A percentile compares a stretch with the other conserved stretches of the same genome.
phyloP scores from a whole-genome alignment of 1,140 invertebrate genomes.

The Halyomorpha halys region DNA sequence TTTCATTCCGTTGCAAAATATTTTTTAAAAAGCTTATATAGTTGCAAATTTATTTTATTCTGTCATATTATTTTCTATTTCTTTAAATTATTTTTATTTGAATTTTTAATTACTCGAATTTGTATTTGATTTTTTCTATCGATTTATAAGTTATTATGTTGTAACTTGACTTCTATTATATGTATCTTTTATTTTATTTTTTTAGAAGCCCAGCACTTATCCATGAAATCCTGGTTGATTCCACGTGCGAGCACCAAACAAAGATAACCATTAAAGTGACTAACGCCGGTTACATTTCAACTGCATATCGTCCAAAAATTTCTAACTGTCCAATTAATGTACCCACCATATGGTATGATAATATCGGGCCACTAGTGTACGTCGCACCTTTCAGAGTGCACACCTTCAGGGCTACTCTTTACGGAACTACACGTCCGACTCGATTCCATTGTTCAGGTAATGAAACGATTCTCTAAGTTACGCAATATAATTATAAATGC shows the following conservation, averaged over 20 bases:
- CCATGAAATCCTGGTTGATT: conserved; percentile 39
- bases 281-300: conserved; percentile 34
- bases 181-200: too few relatives aligned
- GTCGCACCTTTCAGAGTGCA: not conserved
- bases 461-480: too few relatives aligned
- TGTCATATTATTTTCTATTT: too few relatives aligned
- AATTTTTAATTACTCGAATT: too few relatives aligned
- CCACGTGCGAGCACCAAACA: conserved; percentile 35
- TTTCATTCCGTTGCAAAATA: too few relatives aligned
- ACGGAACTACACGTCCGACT: not conserved
- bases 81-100: too few relatives aligned
- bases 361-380: not conserved
- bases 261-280: conserved; percentile 37
- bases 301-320: not conserved
- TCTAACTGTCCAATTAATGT: not conserved
- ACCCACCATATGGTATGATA: not conserved
- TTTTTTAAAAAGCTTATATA: too few relatives aligned
- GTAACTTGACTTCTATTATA: too few relatives aligned
- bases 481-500: too few relatives aligned
- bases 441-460: conserved; percentile 2
- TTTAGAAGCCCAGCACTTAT: conserved; percentile 32
- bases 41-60: too few relatives aligned
- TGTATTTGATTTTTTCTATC: too few relatives aligned
- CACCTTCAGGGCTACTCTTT: not conserved
- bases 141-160: too few relatives aligned